Evolutionary conservation across 1,140 invertebrate species (phyloP), one percentile per base, ranked within the genome.

Genomic region (Drosophila neocordata): DNA sequence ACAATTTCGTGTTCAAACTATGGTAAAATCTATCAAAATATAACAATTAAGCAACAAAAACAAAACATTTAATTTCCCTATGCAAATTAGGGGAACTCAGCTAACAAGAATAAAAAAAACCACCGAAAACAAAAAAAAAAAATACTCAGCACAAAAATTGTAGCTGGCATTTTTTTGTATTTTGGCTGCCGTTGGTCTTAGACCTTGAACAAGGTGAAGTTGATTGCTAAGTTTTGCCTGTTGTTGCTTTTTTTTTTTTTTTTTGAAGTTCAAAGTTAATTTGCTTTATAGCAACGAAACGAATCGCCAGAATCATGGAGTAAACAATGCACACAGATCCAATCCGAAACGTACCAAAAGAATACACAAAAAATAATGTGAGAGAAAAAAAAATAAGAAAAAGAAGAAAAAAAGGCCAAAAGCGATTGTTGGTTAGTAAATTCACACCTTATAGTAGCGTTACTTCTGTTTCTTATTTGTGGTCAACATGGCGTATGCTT

Each of bases 181-280:
- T 66, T 75, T 67, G 77, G 65, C 61, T 77, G 70, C 70, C 74
- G 71, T 77, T 77, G 71, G 70, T 77, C 74, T 77, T 77, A 66
- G 81, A 85, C 82, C 82, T 85, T 85, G 82, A 85, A 85, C 82
- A 85, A 85, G 82, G 82, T 85, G 83, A 85, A 82, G 83, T 87
- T 85, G 82, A 85, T 85, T 85, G 74, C 72, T 85, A 55, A 62
- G 65, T 64, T 75, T 65, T 67, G 22, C 57, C 12, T 70, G 38
- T 61, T 76, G 66, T 51, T 69, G 38, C 18, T 51, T 11, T 56
- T 60, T 83, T 64, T 73, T 88, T 20, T 51, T 11, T 56, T 60
- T 83, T 64, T 73, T 88, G 83, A 85, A 85, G 82, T 88, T 87
- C 83, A 87, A 87, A 87, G 82, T 82, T 87, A 87, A 87, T 76